Conservation (phyloP, 2,113 vertebrate genomes). For the Apus apus region DNA sequence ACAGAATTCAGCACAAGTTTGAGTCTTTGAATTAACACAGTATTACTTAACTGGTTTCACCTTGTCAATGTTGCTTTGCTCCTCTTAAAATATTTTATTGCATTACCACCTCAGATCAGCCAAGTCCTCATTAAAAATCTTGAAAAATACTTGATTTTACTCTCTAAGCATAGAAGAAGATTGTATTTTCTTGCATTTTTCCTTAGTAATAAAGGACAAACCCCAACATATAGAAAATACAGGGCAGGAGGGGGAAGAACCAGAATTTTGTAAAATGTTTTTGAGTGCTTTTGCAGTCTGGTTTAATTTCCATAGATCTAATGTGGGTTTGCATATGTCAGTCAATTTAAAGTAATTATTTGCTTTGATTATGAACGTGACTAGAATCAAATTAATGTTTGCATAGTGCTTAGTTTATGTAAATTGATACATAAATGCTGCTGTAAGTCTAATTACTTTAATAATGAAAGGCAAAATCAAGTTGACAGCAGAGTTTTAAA, state of each 20-base stretch:
- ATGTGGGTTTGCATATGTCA: conserved; percentile 25
- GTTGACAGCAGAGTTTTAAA: conserved; percentile 39
- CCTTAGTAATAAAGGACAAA: not conserved
- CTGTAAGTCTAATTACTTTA: conserved; percentile 46
- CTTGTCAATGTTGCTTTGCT: not conserved
- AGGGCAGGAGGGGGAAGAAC: not conserved
- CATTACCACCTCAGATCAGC: not conserved
- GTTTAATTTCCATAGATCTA: not conserved
- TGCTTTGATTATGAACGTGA: conserved; percentile 10
- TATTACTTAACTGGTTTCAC: not conserved
- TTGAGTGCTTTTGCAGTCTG: not conserved
- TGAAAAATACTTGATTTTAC: not conserved
- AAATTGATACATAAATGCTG: conserved; percentile 42
- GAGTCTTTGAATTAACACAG: not conserved
- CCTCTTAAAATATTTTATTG: not conserved
- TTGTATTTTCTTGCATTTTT: not conserved
- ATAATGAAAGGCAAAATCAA: conserved; percentile 40
- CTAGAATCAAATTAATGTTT: conserved; percentile 53
- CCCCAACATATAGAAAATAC: not conserved
- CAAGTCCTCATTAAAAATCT: not conserved
- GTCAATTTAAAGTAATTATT: conserved; percentile 44
- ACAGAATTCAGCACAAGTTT: not conserved
- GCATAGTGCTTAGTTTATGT: not conserved
- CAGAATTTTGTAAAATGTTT: not conserved
- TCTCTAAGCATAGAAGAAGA: not conserved